Conservation (phyloP, 1,140 invertebrate species). For the Eufriesea mexicana region DNA sequence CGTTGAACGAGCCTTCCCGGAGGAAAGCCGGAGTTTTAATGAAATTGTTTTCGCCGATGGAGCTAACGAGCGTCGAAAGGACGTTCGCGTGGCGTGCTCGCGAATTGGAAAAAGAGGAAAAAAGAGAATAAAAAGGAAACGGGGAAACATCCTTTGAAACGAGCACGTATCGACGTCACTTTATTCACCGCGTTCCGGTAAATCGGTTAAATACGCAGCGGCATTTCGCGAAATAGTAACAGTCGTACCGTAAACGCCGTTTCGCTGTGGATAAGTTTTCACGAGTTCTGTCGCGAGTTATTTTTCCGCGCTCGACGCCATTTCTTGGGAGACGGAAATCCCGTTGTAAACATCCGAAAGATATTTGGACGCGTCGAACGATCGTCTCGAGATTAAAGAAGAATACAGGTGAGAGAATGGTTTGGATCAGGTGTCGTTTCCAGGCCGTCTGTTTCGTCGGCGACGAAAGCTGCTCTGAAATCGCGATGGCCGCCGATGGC, state of each 20-base stretch:
- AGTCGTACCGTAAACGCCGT: slow-evolving; percentile 29
- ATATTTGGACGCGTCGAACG: neutral
- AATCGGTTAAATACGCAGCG: slow-evolving; percentile 23
- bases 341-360: neutral
- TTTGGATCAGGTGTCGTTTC: too few relatives aligned
- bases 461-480: neutral
- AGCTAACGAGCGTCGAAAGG: slow-evolving; percentile 69
- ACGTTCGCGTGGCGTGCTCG: slow-evolving; percentile 9
- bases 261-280: neutral
- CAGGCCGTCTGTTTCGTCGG: neutral
- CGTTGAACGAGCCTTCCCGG: slow-evolving; percentile 42
- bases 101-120: slow-evolving; percentile 15
- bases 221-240: neutral
- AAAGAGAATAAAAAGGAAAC: neutral
- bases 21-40: slow-evolving; percentile 62
- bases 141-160: slow-evolving; percentile 22
- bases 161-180: slow-evolving; percentile 36
- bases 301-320: slow-evolving; percentile 29
- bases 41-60: slow-evolving; percentile 68
- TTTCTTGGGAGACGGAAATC: too few relatives aligned
- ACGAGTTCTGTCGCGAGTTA: neutral
- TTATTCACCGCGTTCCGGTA: slow-evolving; percentile 34
- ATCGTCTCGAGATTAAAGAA: neutral
- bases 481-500: neutral
- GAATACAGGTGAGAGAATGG: neutral